Evolutionary conservation across 2,113 vertebrate genomes (phyloP), one percentile per base, ranked within the genome.

Genomic region (Larimichthys polyactis): DNA sequence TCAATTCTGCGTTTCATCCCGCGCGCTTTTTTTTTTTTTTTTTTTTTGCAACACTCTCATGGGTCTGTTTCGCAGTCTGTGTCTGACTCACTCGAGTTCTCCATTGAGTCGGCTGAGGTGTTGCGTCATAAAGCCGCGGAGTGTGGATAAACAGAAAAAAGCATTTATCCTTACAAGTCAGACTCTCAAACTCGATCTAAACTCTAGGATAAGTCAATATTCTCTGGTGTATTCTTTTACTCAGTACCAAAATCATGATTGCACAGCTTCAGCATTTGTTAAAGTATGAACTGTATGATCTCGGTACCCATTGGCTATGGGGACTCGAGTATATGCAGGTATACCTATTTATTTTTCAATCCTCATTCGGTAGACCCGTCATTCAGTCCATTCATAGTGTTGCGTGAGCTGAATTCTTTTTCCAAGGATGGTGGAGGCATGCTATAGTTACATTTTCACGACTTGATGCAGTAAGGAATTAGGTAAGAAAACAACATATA

Each of bases 61-160:
- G 75, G 75, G 87, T 68, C 69, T 75, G 76, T 78, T 66, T 79
- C 82, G 62, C 75, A 68, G 78, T 63, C 65, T 52, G 60, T 27
- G 85, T 88, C 77, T 93, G 89, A 91, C 86, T 91, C 89, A 90
- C 48, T 75, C 67, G 1, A 27, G 77, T 32, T 71, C 44, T 57
- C 85, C 54, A 68, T 71, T 49, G 59, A 81, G 79, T 60, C 1
- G 12, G 40, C 49, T 59, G 82, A 86, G 77, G 72, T 82, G 82
- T 90, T 87, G 75, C 86, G 83, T 90, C 89, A 93, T 84, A 90
- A 86, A 91, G 78, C 62, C 14, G 2, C 20, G 65, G 49, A 63
- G 82, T 59, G 79, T 70, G 74, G 57, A 57, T 72, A 52, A 84
- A 75, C 29, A 62, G 57, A 69, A 22, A 48, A 36, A 1, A 27